Evolutionary conservation across 1,140 invertebrate genomes (phyloP).

Genomic region (Centruroides vittatus): DNA sequence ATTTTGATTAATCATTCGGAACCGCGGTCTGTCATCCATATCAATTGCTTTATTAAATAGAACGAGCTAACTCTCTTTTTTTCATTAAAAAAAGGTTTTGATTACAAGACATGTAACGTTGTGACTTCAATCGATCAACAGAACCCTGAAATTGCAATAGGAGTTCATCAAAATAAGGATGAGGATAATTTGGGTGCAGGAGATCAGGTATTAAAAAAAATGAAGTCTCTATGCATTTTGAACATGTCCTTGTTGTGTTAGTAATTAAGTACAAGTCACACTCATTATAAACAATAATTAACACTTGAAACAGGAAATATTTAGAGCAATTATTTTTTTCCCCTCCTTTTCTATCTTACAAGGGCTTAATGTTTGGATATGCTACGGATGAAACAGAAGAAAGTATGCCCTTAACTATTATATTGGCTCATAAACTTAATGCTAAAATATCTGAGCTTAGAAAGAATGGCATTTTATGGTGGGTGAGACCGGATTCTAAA

Average conservation of each 20-base stretch:
- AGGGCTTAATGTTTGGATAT: conserved; percentile 23
- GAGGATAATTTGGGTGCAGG: conserved; percentile 96
- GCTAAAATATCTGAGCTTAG: conserved; percentile 35
- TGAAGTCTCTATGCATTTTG: too few relatives aligned
- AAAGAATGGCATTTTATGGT: conserved; percentile 32
- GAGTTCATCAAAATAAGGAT: conserved; percentile 57
- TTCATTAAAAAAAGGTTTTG: conserved; percentile 33
- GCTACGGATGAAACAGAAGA: conserved; percentile 41
- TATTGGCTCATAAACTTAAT: conserved; percentile 40
- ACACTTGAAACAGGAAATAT: too few relatives aligned
- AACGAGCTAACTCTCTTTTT: too few relatives aligned
- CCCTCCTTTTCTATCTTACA: too few relatives aligned
- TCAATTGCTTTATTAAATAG: too few relatives aligned
- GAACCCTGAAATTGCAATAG: conserved; percentile 41
- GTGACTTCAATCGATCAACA: conserved; percentile 43
- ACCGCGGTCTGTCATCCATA: too few relatives aligned
- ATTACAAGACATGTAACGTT: conserved; percentile 46
- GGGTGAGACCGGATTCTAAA: conserved; percentile 43
- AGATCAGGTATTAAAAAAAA: conserved; percentile 50
- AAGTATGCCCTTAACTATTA: conserved; percentile 42
- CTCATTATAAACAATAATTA: too few relatives aligned
- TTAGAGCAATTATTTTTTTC: too few relatives aligned
- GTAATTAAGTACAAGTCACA: too few relatives aligned
- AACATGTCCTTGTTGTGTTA: too few relatives aligned
- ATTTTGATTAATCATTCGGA: too few relatives aligned